Percentiles rank a stretch among this genome's conserved stretches.
phyloP scores from a whole-genome alignment of 2,888 invertebrate genomes.

The Macrosiphum euphorbiae region DNA sequence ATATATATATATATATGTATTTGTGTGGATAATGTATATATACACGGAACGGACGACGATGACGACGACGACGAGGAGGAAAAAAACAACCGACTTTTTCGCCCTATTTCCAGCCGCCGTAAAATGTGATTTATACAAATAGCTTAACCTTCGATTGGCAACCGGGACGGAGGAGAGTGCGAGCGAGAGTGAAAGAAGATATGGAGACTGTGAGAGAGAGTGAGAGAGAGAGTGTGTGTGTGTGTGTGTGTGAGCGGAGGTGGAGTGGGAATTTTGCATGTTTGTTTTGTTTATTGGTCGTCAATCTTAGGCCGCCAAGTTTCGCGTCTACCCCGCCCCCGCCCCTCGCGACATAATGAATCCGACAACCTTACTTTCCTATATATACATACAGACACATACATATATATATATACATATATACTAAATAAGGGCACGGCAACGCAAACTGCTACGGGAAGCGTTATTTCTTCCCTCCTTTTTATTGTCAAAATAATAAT shows the following conservation, averaged over 20 bases:
- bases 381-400: neutral
- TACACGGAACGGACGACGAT: neutral
- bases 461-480: constrained; percentile 50
- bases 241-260: neutral
- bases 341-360: constrained; percentile 44
- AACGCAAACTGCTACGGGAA: constrained; percentile 22
- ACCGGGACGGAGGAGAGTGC: neutral
- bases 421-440: neutral
- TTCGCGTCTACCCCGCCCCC: neutral
- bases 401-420: neutral
- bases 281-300: constrained; percentile 62
- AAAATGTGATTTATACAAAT: constrained; percentile 65
- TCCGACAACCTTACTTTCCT: constrained; percentile 50
- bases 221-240: neutral
- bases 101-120: constrained; percentile 45
- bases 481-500: constrained; percentile 64
- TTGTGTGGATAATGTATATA: neutral
- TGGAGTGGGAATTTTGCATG: constrained; percentile 51
- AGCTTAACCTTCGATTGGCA: constrained; percentile 64
- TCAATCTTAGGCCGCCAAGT: constrained; percentile 60
- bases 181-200: neutral
- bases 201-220: neutral
- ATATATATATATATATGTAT: neutral
- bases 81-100: constrained; percentile 51
- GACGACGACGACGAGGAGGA: neutral